Evolutionary conservation across 2,888 invertebrate species (phyloP).

Genomic region (Apantesis nais): DNA sequence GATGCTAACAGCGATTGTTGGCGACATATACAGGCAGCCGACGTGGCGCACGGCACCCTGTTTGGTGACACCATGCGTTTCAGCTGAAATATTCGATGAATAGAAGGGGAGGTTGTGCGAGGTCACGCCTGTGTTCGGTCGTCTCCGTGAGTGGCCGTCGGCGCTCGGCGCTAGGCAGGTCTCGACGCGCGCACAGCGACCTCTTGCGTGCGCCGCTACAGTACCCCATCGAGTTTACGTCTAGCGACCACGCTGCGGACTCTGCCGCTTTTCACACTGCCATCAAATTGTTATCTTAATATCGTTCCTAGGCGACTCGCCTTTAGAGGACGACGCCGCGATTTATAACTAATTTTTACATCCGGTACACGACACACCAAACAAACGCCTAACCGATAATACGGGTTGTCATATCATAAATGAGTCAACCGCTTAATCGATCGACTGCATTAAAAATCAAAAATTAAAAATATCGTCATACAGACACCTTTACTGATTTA

Average conservation of each 20-base stretch:
- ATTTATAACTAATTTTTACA: constrained; percentile 57
- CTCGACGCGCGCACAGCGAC: constrained; percentile 75
- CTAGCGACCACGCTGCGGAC: constrained; percentile 78
- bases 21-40: constrained; percentile 15
- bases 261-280: constrained; percentile 79
- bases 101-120: constrained; percentile 78
- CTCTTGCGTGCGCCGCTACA: constrained; percentile 78
- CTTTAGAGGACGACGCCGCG: constrained; percentile 69
- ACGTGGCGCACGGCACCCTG: constrained; percentile 46
- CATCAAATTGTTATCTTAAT: constrained; percentile 78
- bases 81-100: constrained; percentile 76
- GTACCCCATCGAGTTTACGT: constrained; percentile 73
- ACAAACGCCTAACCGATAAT: constrained; percentile 54
- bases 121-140: constrained; percentile 78
- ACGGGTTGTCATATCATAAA: constrained; percentile 66
- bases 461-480: constrained; percentile 77
- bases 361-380: constrained; percentile 49
- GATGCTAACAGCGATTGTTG: constrained; percentile 46
- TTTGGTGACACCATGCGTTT: constrained; percentile 73
- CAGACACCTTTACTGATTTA: constrained; percentile 72
- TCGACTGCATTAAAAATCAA: constrained; percentile 81
- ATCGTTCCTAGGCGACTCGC: constrained; percentile 73
- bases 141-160: constrained; percentile 63
- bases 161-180: constrained; percentile 64
- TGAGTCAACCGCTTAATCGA: constrained; percentile 77